Percentiles rank a stretch among this genome's conserved stretches.
These are phyloP conservation scores for Brenthis daphne DNA, from an alignment of 2,888 invertebrate species.

Conservation along the genomic window DNA sequence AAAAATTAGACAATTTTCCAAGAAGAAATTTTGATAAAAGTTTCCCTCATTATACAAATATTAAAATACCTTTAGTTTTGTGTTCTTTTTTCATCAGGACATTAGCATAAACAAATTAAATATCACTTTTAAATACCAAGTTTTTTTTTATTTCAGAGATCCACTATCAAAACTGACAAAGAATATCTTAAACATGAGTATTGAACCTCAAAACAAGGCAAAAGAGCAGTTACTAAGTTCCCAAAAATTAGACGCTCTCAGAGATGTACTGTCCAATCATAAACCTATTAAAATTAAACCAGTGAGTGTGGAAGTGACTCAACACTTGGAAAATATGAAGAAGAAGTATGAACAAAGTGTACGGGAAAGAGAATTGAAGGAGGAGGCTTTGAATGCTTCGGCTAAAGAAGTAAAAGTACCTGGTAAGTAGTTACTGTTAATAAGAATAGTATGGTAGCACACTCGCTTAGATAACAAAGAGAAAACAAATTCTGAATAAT, in stretches of 20 bases:
- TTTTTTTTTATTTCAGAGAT: slow-evolving; percentile 55
- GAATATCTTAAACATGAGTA: slow-evolving; percentile 77
- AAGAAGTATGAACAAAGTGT: slow-evolving; percentile 63
- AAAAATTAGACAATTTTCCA: too few species aligned
- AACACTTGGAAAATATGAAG: slow-evolving; percentile 64
- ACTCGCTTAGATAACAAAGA: too few species aligned
- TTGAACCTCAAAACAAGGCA: slow-evolving; percentile 65
- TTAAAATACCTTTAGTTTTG: too few species aligned
- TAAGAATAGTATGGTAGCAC: too few species aligned
- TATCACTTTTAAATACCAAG: neutral
- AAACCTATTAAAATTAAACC: slow-evolving; percentile 79
- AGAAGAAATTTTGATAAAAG: too few species aligned
- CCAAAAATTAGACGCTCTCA: slow-evolving; percentile 77
- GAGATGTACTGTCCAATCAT: slow-evolving; percentile 76
- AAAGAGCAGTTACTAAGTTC: slow-evolving; percentile 68
- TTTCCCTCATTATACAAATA: too few species aligned
- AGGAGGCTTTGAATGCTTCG: slow-evolving; percentile 26
- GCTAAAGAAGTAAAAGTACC: slow-evolving; percentile 31
- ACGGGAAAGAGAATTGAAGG: slow-evolving; percentile 50
- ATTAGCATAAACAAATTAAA: neutral
- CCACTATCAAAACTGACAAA: slow-evolving; percentile 75
- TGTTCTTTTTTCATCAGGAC: too few species aligned
- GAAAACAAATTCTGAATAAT: too few species aligned
- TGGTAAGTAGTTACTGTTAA: neutral
- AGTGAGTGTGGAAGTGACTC: slow-evolving; percentile 69